Base-by-base conservation (phyloP, 2,888 invertebrate species). In the Agriotes lineatus region DNA sequence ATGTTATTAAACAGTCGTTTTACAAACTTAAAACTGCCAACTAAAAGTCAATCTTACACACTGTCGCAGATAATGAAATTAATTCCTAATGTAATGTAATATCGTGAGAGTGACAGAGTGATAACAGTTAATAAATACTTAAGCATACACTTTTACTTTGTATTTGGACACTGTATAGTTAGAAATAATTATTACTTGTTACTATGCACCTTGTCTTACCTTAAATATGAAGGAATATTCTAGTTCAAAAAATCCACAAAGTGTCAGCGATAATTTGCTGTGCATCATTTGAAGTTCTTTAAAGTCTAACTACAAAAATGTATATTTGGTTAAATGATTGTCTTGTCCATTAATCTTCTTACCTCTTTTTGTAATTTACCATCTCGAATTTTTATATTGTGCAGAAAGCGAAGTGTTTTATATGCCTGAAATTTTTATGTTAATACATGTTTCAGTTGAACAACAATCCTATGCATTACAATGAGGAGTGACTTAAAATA, bases 161-260 rank as follows among this genome's bases (percentile, higher is more conserved):
- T n/a, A n/a, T n/a, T n/a, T n/a, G n/a, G n/a, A n/a, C n/a, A n/a
- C n/a, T n/a, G n/a, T n/a, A n/a, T n/a, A n/a, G n/a, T n/a, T n/a
- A n/a, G n/a, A n/a, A n/a, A n/a, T n/a, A n/a, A n/a, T n/a, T n/a
- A 25, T 25, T 7, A 25, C 25, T 25, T 25, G 25, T 5, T 25
- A 25, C 25, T 25, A 5, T 2, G 1, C 1, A 9, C 9, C 6
- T 12, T 1, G 3, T 72, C 77, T 66, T 66, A 84, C 85, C 35
- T 84, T 83, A 74, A 84, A 84, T 59, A 84, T 79, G 1, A 85
- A 74, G 2, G 84, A 82, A 10, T 83, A 79, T 75, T 85, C 84
- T 74, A 85, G 76, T 7, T 79, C 78, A 72, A 85, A 85, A 1
- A 85, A 67, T 35, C 84, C 85, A 1, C 82, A 84, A 1, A 83